Percentiles rank a stretch among this genome's conserved stretches.
Conservation (phyloP, 2,888 invertebrate species). For the Hanleya hanleyi region DNA sequence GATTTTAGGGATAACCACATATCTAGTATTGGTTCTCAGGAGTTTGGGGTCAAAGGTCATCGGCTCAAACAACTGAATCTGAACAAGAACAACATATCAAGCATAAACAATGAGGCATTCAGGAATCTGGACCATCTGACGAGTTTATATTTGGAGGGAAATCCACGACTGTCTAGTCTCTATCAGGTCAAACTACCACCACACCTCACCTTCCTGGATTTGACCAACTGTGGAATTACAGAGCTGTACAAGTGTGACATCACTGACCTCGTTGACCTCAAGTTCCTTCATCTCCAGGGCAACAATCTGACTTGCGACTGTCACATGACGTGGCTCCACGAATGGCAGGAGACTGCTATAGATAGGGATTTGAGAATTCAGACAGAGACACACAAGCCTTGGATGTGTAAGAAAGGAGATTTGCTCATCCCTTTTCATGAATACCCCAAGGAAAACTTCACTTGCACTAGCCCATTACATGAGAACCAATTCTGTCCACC, state of each 20-base stretch:
- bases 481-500: neutral
- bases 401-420: neutral
- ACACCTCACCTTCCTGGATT: slow-evolving; percentile 46
- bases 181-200: slow-evolving; percentile 37
- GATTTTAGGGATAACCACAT: neutral
- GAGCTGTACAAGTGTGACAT: slow-evolving; percentile 36
- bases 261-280: slow-evolving; percentile 31
- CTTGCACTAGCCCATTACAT: neutral
- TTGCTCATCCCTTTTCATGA: neutral
- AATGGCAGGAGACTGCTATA: neutral
- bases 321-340: slow-evolving; percentile 21
- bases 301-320: slow-evolving; percentile 41
- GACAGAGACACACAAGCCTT: neutral
- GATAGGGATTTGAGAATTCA: neutral
- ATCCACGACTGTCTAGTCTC: slow-evolving; percentile 19
- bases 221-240: slow-evolving; percentile 45
- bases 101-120: slow-evolving; percentile 33
- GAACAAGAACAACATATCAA: slow-evolving; percentile 2
- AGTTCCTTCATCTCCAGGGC: slow-evolving; percentile 25
- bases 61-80: slow-evolving; percentile 10
- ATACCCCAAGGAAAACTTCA: neutral
- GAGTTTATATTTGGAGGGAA: slow-evolving; percentile 31
- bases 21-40: neutral
- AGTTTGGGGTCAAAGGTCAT: neutral
- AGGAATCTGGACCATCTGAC: slow-evolving; percentile 35